Conservation (phyloP, 1,140 invertebrate species). For the Solenopsis fugax region DNA sequence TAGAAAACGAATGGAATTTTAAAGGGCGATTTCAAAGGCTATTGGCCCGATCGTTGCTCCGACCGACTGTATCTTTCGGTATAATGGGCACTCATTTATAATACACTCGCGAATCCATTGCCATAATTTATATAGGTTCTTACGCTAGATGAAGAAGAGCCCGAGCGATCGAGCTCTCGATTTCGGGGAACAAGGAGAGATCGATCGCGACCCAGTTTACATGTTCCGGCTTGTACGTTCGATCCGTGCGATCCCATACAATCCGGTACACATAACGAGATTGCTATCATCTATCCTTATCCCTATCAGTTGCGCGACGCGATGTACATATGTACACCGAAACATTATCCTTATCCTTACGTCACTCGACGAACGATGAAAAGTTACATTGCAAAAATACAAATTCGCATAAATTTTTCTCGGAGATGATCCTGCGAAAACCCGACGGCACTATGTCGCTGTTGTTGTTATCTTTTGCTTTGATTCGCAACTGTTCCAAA, state of each 20-base stretch:
- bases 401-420: conserved; percentile 16
- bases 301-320: background rate
- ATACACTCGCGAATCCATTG: conserved; percentile 54
- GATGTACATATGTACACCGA: background rate
- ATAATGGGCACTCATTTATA: conserved; percentile 52
- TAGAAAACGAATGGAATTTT: conserved; percentile 1
- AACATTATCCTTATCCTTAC: conserved; percentile 28
- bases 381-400: background rate
- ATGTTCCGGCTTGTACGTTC: conserved; percentile 38
- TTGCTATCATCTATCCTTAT: conserved; percentile 43
- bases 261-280: conserved; percentile 51
- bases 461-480: conserved; percentile 25
- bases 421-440: background rate
- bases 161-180: conserved; percentile 33
- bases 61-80: background rate
- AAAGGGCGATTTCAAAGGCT: conserved; percentile 8
- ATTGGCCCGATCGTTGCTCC: conserved; percentile 34
- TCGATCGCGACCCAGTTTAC: conserved; percentile 68
- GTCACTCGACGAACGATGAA: conserved; percentile 4
- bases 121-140: conserved; percentile 59
- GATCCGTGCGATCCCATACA: conserved; percentile 37
- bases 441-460: background rate
- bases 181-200: conserved; percentile 61
- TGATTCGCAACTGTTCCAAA: conserved; percentile 39
- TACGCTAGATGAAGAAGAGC: conserved; percentile 35